Base-by-base conservation (phyloP, 2,888 invertebrate genomes). In the Tetranychus piercei region DNA sequence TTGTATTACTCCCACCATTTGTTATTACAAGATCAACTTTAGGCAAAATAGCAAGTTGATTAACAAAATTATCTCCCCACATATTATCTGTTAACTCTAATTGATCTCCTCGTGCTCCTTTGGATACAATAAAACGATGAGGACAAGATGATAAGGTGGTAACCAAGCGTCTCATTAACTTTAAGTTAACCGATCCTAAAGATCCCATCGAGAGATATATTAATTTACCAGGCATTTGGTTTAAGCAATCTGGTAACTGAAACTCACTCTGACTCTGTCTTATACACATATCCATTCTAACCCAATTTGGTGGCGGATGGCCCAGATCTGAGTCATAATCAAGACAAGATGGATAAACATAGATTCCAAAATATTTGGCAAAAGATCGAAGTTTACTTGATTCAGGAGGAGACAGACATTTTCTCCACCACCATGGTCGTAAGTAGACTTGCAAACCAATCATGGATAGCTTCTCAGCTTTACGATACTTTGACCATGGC, bases 181-280 rank as follows among this genome's bases (percentile, higher is more conserved):
- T 66, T 0, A 76, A 9, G 65, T 76, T 22, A 9, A 66, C 43
- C 7, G 71, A 55, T 15, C 71, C 74, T 22, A 76, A 22, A n/a
- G 74, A 69, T 22, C 76, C 76, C 76, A 76, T 67, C 18, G 76
- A 76, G 2, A 76, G 64, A 44, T 71, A 76, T 9, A 76, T 67
- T 20, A 76, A 22, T 67, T 72, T 76, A 55, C 74, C 74, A 5
- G 74, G 45, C 23, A 43, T 74, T 11, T 55, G 67, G 2, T 22
- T 22, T 5, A 74, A 45, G 6, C 71, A n/a, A 9, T 65, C 72
- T 18, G 76, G 76, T 70, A 74, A 34, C 8, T 75, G 20, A 1
- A 69, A 69, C 5, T 69, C 18, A 2, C 55, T 55, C 6, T 18
- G 8, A 1, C 23, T 22, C 2, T 45, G 66, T 11, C 73, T 66